These are phyloP conservation scores for Cyclura pinguis DNA, from an alignment of 2,797 vertebrate genomes.

Conservation along the genomic window DNA sequence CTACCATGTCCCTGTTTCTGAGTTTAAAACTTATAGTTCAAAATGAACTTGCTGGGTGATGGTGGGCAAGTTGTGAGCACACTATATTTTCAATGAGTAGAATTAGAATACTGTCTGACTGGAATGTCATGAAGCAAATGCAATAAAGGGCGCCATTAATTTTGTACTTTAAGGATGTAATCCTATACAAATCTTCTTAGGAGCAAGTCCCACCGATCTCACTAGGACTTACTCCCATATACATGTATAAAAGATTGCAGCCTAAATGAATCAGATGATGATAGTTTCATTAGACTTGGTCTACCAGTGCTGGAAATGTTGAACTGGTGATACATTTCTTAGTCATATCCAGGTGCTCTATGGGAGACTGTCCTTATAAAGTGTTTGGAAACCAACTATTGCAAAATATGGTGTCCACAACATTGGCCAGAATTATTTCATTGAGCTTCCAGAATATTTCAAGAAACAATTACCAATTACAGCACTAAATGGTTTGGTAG, in stretches of 20 bases:
- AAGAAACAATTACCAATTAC: too few relatives aligned
- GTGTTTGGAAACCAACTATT: background rate
- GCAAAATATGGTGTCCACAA: background rate
- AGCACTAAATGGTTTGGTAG: too few relatives aligned
- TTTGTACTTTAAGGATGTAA: background rate
- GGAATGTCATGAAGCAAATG: too few relatives aligned
- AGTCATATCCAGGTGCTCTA: background rate
- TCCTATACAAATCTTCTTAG: too few relatives aligned
- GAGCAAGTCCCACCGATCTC: too few relatives aligned
- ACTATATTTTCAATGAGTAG: background rate
- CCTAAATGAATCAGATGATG: too few relatives aligned
- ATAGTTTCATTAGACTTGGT: too few relatives aligned
- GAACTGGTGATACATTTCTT: too few relatives aligned
- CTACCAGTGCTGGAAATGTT: too few relatives aligned
- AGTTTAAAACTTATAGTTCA: background rate
- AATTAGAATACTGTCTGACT: background rate
- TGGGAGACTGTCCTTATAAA: background rate
- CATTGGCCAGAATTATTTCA: background rate
- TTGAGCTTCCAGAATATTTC: background rate
- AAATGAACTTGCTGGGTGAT: background rate
- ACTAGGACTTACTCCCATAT: too few relatives aligned
- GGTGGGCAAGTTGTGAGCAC: background rate
- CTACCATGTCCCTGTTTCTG: background rate
- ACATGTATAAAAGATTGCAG: too few relatives aligned
- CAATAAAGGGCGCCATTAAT: background rate